Evolutionary conservation across 2,888 invertebrate species (phyloP).

Genomic region (Lacanobia oleracea): DNA sequence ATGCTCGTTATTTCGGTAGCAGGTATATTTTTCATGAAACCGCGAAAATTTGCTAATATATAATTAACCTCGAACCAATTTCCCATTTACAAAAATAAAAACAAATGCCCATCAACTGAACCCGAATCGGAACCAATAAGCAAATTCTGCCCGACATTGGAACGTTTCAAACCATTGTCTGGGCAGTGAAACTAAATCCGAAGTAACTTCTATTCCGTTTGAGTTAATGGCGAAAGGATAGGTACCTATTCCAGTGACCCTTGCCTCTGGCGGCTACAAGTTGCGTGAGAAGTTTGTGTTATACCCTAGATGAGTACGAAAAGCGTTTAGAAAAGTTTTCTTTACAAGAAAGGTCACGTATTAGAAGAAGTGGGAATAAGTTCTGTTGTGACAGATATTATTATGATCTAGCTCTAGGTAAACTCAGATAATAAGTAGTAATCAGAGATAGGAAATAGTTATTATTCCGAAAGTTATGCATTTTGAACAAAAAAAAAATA

Average conservation of each 20-base stretch:
- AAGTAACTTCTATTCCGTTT: constrained; percentile 53
- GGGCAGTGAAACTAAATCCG: constrained; percentile 42
- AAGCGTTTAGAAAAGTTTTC: constrained; percentile 45
- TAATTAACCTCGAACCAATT: no score
- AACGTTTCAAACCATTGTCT: constrained; percentile 39
- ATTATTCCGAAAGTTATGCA: not conserved
- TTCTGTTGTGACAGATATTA: not conserved
- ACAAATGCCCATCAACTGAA: constrained; percentile 12
- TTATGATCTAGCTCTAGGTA: not conserved
- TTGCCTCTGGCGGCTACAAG: constrained; percentile 43
- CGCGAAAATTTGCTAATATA: not conserved
- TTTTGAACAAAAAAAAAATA: no score
- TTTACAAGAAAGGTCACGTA: constrained; percentile 15
- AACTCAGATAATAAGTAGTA: not conserved
- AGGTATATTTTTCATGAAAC: no score
- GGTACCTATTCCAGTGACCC: constrained; percentile 42
- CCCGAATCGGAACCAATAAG: constrained; percentile 19
- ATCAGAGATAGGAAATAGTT: no score
- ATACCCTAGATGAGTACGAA: constrained; percentile 46
- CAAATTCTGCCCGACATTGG: constrained; percentile 23
- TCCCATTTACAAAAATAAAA: constrained; percentile 12
- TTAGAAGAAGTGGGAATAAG: not conserved
- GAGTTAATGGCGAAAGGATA: constrained; percentile 56
- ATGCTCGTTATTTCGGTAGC: not conserved
- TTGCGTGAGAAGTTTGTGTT: constrained; percentile 52